These are phyloP conservation scores for Apocrypta bakeri DNA, from an alignment of 1,140 invertebrate species.

Conservation along the genomic window DNA sequence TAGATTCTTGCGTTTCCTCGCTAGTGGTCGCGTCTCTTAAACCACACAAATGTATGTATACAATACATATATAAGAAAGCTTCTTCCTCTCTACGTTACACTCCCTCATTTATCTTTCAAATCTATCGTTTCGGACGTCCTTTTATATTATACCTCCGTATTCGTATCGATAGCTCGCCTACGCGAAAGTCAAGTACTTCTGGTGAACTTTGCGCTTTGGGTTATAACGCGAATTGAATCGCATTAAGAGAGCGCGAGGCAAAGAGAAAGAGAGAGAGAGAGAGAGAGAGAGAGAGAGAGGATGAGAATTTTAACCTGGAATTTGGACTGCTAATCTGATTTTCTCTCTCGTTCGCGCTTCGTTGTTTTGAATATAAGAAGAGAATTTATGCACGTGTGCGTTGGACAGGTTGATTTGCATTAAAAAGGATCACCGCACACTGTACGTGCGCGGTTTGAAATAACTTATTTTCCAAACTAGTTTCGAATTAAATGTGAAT, in stretches of 20 bases:
- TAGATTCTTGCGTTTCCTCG: background rate
- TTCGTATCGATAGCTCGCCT: background rate
- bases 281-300: too few relatives aligned
- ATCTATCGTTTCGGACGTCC: background rate
- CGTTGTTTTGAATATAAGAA: background rate
- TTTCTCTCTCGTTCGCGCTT: background rate
- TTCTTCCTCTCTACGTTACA: background rate
- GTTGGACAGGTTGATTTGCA: background rate
- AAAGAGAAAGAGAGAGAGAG: background rate
- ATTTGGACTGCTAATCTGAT: background rate
- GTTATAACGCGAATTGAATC: background rate
- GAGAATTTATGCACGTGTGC: background rate
- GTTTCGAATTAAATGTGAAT: background rate
- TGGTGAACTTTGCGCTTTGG: background rate
- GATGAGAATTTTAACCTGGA: too few relatives aligned
- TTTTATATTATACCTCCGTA: background rate
- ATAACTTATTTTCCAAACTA: background rate
- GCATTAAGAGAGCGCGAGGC: background rate
- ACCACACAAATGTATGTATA: background rate
- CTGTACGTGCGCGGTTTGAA: background rate
- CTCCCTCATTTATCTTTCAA: background rate
- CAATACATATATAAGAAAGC: background rate
- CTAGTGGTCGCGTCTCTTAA: background rate
- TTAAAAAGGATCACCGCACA: background rate
- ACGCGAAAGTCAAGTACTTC: background rate